Base-by-base conservation (phyloP, 2,797 vertebrate genomes). In the Platyrinchus mystaceus region DNA sequence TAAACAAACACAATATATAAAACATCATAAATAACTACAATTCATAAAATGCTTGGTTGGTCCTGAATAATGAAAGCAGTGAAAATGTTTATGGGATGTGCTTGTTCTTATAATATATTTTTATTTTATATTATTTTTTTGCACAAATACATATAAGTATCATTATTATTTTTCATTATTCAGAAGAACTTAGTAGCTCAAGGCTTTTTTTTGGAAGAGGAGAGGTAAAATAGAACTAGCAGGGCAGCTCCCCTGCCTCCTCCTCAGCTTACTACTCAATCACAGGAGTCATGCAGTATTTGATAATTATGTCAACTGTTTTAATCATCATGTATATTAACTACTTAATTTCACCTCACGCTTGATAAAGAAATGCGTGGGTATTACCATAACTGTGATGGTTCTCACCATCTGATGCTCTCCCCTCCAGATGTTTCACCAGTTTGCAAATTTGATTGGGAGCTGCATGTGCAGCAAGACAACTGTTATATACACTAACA, bases 41-140 rank as follows among this genome's bases (percentile, higher is more conserved):
- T 94, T 95, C 82, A 63, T 94, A 91, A 94, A 94, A 92, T 0
- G 32, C 73, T 90, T 93, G 58, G 36, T 80, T 96, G 41, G 60
- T 77, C 52, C 81, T 92, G 91, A 93, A 93, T 79, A 94, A 94
- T 82, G 84, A 90, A 93, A 93, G 32, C 63, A 91, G 44, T 92
- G 69, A 89, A 94, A 89, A 91, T 44, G 23, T 93, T 94, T 89
- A 81, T 84, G 49, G 55, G 56, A 66, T 94, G 24, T 91, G 52
- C 56, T 92, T 89, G 41, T 59, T 84, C 66, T 77, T 93, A 36
- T 78, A 87, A 67, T 92, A 47, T 52, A 27, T 53, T 91, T 91
- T 89, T 90, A 32, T 53, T 87, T 94, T 89, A 59, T 79, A 44
- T 82, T 82, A 86, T 89, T 88, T 89, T 88, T 87, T 91, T 53